Conservation (phyloP, 2,888 invertebrate species). For the Athalia cordata region DNA sequence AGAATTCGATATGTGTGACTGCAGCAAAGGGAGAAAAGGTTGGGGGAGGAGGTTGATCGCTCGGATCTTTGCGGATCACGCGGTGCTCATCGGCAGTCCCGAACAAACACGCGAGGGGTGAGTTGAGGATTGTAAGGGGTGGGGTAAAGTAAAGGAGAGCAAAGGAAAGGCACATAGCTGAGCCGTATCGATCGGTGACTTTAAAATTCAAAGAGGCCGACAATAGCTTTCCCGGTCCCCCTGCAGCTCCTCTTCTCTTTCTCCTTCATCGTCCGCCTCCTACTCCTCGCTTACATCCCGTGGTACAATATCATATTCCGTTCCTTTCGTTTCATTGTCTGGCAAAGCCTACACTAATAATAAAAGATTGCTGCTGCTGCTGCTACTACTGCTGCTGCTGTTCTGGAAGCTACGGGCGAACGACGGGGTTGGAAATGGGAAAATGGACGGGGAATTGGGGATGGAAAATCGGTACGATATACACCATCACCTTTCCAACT, state of each 20-base stretch:
- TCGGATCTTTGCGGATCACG: slow-evolving; percentile 46
- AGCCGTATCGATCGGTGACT: slow-evolving; percentile 73
- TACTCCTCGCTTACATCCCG: slow-evolving; percentile 34
- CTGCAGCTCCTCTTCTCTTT: slow-evolving; percentile 24
- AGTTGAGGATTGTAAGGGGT: too few relatives aligned
- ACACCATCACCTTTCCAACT: slow-evolving; percentile 64
- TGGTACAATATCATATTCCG: slow-evolving; percentile 73
- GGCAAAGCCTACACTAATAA: slow-evolving; percentile 74
- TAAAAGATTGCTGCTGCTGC: slow-evolving; percentile 71
- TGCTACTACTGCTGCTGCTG: slow-evolving; percentile 34
- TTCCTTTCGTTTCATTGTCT: slow-evolving; percentile 74
- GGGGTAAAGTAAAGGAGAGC: too few relatives aligned
- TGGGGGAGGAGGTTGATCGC: slow-evolving; percentile 4
- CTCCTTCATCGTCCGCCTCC: background rate
- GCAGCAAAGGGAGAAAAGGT: too few relatives aligned
- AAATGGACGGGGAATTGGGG: slow-evolving; percentile 22
- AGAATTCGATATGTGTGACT: too few relatives aligned
- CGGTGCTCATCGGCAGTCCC: slow-evolving; percentile 46
- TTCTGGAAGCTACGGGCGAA: slow-evolving; percentile 67
- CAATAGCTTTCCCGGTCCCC: slow-evolving; percentile 71
- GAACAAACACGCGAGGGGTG: slow-evolving; percentile 47
- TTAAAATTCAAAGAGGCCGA: slow-evolving; percentile 74
- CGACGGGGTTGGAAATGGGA: slow-evolving; percentile 42
- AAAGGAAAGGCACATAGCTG: slow-evolving; percentile 69
- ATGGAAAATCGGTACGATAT: slow-evolving; percentile 27